Base-by-base conservation (phyloP, 2,113 vertebrate species). In the Gnathonemus echidnorhynchus region DNA sequence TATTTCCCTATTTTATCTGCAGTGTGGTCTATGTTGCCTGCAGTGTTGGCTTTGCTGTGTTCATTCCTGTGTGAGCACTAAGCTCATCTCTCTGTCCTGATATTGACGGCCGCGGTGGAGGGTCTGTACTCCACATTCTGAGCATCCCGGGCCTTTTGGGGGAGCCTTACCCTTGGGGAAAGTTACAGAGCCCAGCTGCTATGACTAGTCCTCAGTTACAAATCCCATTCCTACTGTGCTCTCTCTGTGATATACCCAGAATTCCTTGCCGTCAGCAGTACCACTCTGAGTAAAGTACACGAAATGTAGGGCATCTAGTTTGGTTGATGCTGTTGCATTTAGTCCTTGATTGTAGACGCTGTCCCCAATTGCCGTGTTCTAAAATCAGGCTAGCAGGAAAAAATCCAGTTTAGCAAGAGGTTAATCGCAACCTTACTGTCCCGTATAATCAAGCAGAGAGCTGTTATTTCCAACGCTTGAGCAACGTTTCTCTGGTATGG, bases 351-450 rank as follows among this genome's bases (percentile, higher is more conserved):
- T 87, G 66, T 45, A 45, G 88, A 50, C 39, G 21, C 50, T 83
- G 56, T 77, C 80, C 87, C 74, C 89, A 91, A 90, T 11, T 70
- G 74, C 90, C 86, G 90, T 89, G 92, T 91, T 92, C 91, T 86
- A 89, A 91, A 93, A 94, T 94, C 93, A 92, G 50, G 86, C 83
- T 27, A 42, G 31, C 27, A 50, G 45, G 45, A 48, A 92, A 90
- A 92, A 91, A 91, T 93, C 93, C 90, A 93, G 92, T 94, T 94
- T 93, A 80, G 89, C 21, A 19, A 11, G 39, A 85, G 90, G 92
- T 74, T 93, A 93, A 94, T 91, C 90, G 91, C 90, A 92, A 62
- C 91, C 91, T 85, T 70, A 11, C 49, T 48, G 52, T 74, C 5
- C 49, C 5, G 45, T 66, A 27, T 89, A 90, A 49, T 88, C 53